Evolutionary conservation across 2,113 vertebrate species (phyloP).

Genomic region (Archilochus colubris): DNA sequence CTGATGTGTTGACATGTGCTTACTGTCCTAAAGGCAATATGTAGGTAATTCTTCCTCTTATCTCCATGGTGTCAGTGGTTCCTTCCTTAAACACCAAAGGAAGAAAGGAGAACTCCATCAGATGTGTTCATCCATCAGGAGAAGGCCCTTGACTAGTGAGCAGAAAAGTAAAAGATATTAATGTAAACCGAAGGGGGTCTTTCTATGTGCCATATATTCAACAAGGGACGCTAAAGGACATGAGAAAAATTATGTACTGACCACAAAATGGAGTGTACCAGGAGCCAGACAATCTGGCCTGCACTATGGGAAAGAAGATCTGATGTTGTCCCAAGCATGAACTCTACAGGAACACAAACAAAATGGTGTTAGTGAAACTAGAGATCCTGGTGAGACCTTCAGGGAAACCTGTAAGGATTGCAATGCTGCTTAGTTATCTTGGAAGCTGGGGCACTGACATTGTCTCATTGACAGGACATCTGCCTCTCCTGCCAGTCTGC

Average conservation of each 20-base stretch:
- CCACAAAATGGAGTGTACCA: background rate
- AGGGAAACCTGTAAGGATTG: background rate
- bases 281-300: background rate
- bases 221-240: background rate
- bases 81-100: background rate
- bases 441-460: background rate
- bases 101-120: background rate
- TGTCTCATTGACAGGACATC: background rate
- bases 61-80: background rate
- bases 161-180: background rate
- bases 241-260: background rate
- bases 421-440: background rate
- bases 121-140: background rate
- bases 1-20: background rate
- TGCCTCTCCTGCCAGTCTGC: background rate
- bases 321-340: background rate
- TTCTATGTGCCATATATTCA: background rate
- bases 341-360: background rate
- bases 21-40: background rate
- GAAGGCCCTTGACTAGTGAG: background rate
- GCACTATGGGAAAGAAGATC: background rate
- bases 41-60: background rate
- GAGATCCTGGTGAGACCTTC: background rate
- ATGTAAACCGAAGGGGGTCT: background rate
- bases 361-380: background rate